Conservation (phyloP, 2,888 invertebrate genomes). For the Subacronicta megacephala region DNA sequence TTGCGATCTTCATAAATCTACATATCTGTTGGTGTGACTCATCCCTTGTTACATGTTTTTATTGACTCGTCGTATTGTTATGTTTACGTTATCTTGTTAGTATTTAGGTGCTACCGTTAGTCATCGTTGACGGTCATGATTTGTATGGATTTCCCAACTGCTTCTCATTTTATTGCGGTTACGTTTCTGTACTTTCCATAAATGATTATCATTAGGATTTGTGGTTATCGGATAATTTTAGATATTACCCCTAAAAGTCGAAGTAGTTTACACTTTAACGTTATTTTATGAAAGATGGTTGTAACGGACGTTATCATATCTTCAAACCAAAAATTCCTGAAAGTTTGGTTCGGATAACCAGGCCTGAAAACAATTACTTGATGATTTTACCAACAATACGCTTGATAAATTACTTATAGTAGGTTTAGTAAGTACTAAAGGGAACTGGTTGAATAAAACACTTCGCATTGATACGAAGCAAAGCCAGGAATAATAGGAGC, state of each 20-base stretch:
- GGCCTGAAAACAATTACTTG: no score
- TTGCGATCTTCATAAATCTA: background rate
- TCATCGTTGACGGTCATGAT: constrained; percentile 13
- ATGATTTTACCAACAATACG: no score
- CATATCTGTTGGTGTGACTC: constrained; percentile 36
- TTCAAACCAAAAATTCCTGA: no score
- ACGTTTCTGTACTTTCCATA: constrained; percentile 19
- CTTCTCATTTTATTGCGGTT: constrained; percentile 8
- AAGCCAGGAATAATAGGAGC: no score
- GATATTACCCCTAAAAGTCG: background rate
- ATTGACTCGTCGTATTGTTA: constrained; percentile 26
- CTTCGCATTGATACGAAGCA: no score
- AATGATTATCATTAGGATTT: background rate
- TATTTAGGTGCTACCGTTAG: constrained; percentile 28
- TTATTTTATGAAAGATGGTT: no score
- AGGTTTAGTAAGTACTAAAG: no score
- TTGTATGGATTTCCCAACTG: constrained; percentile 8
- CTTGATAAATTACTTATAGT: no score
- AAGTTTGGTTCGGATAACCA: no score
- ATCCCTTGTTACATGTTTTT: constrained; percentile 40
- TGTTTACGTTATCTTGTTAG: constrained; percentile 35
- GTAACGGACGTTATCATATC: no score
- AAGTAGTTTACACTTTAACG: background rate
- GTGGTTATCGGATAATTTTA: background rate
- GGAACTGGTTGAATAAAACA: no score